phyloP scores from a whole-genome alignment of 2,113 vertebrate genomes.

The Tachysurus vachellii region DNA sequence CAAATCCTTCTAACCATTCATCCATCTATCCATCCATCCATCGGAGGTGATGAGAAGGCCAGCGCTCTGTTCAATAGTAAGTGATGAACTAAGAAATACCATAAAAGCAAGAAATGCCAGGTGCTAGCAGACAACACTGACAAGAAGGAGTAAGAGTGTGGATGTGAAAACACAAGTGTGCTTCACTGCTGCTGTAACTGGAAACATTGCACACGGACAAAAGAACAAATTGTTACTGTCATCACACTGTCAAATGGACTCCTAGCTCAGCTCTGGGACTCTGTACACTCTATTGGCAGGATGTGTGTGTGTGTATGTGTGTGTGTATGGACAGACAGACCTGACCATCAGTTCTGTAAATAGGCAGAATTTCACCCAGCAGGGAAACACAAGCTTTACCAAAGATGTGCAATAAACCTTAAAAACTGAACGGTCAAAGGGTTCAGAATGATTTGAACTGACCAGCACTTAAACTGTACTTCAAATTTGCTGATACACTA shows the following conservation, averaged over 20 bases:
- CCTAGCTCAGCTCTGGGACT: too few relatives aligned
- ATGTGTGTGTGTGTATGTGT: neutral
- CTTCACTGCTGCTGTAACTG: constrained; percentile 21
- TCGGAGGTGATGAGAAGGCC: constrained; percentile 28
- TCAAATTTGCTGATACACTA: neutral
- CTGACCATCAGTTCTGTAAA: neutral
- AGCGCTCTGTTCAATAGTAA: neutral
- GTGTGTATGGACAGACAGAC: neutral
- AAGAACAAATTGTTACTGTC: constrained; percentile 44
- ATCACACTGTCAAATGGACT: constrained; percentile 31
- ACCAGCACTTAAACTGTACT: neutral
- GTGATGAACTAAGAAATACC: constrained; percentile 48
- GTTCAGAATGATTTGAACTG: neutral
- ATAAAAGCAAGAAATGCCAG: constrained; percentile 52
- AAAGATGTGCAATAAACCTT: neutral
- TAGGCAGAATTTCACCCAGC: neutral
- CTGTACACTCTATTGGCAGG: neutral
- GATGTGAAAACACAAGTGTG: constrained; percentile 8
- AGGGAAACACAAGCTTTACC: neutral
- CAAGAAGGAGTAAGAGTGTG: neutral
- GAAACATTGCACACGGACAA: constrained; percentile 13
- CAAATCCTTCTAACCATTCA: constrained; percentile 54
- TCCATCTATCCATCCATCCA: constrained; percentile 19
- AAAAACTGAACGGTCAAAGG: neutral
- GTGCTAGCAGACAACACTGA: constrained; percentile 34